Base-by-base conservation (phyloP, 2,888 invertebrate genomes). In the Pandemis cinnamomeana region DNA sequence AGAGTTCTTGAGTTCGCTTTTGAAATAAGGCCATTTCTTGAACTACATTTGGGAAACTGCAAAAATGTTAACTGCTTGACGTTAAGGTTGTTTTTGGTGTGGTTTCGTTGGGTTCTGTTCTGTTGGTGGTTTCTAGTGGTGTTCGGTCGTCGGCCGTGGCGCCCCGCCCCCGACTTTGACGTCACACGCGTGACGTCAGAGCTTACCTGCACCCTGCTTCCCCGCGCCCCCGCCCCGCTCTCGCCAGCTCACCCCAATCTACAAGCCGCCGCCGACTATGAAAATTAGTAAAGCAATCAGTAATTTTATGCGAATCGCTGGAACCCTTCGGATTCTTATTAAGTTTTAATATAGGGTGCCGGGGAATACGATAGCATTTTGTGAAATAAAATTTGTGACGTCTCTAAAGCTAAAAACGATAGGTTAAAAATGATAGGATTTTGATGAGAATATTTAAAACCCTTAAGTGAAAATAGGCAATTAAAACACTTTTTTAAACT, bases 161-260 rank as follows among this genome's bases (percentile, higher is more conserved):
- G 86, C 86, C 88, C 87, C 90, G 89, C 89, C 90, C 84, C 84
- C 86, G 77, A 71, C 71, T 71, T 87, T 89, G 92, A 93, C 93
- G 93, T 92, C 92, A 92, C 86, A 76, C 78, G 77, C 69, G 87
- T 92, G 92, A 92, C 93, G 93, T 92, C 92, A 91, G 84, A 77
- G 75, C 81, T 82, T 80, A 85, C 87, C 87, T 86, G 84, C 87
- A 86, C 84, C 84, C 80, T 78, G 82, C 85, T 84, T 81, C 60
- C 77, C 78, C 75, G 76, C 71, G 78, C 77, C 80, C 78, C 67
- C 58, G 46, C 71, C 60, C 67, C 46, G 36, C 66, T 70, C 58
- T 73, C 61, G 53, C 80, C 81, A 78, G 76, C 20, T 55, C 81
- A 80, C 81, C 84, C 85, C 80, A 84, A 84, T 84, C 85, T 82